phyloP scores from a whole-genome alignment of 2,797 vertebrate species.

The Protosalanx chinensis region DNA sequence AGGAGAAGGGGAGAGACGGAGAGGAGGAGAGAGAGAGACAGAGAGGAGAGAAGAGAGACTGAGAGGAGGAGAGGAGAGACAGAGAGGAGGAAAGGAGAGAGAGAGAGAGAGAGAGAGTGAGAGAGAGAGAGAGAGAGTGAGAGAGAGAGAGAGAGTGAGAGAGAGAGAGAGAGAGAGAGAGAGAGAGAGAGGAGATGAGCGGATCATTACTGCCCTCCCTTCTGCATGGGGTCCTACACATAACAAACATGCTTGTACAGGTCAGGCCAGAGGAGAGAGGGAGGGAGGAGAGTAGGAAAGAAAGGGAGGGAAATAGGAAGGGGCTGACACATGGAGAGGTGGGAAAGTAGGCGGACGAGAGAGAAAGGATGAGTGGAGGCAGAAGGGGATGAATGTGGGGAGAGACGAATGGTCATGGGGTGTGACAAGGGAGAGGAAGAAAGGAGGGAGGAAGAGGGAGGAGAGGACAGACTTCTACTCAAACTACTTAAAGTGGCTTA shows the following conservation, averaged over 20 bases:
- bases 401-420: constrained; percentile 9
- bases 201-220: constrained; percentile 50
- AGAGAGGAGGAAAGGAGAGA: background rate
- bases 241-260: constrained; percentile 52
- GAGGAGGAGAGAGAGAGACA: constrained; percentile 12
- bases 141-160: background rate
- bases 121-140: background rate
- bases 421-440: constrained; percentile 29
- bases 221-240: constrained; percentile 50
- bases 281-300: constrained; percentile 1
- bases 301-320: constrained; percentile 12
- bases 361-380: constrained; percentile 35
- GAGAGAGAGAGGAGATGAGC: background rate
- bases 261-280: constrained; percentile 37
- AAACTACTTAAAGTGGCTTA: constrained; percentile 49
- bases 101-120: background rate
- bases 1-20: constrained; percentile 24
- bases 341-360: background rate
- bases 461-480: constrained; percentile 26
- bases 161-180: background rate
- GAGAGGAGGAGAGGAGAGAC: background rate
- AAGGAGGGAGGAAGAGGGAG: constrained; percentile 37
- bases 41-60: constrained; percentile 9
- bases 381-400: constrained; percentile 13
- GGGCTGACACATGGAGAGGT: constrained; percentile 39